phyloP scores from a whole-genome alignment of 2,113 vertebrate genomes.

The Parus major region DNA sequence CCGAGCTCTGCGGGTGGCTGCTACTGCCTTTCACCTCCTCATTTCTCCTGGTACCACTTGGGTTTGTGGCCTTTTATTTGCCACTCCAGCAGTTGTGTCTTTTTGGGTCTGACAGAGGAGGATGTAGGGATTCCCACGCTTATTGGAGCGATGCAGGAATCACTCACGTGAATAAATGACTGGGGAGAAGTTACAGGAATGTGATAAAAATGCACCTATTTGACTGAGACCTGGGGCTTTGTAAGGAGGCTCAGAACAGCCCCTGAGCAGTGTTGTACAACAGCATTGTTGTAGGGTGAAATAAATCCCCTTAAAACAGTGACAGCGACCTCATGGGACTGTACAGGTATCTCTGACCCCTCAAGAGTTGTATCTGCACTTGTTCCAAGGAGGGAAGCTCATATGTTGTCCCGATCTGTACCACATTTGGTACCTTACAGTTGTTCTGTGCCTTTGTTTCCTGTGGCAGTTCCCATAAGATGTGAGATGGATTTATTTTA shows the following conservation, averaged over 20 bases:
- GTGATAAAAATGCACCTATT: neutral
- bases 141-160: fast-evolving
- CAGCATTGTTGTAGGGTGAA: neutral
- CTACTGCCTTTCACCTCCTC: neutral
- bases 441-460: neutral
- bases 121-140: neutral
- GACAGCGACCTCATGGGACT: neutral
- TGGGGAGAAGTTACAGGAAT: neutral
- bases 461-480: neutral
- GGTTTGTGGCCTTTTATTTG: neutral
- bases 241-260: neutral
- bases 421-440: neutral
- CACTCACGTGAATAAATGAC: neutral
- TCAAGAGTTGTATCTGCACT: neutral
- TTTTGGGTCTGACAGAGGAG: neutral
- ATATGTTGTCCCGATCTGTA: fast-evolving
- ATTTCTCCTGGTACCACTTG: neutral
- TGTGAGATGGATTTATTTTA: neutral
- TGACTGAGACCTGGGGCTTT: neutral
- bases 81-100: neutral
- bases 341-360: neutral
- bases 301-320: neutral
- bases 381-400: neutral
- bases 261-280: neutral
- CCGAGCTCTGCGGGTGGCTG: neutral